A percentile compares a stretch with the other conserved stretches of the same genome.
Conservation (phyloP, 1,140 invertebrate species). For the Drosophila kepulauana region DNA sequence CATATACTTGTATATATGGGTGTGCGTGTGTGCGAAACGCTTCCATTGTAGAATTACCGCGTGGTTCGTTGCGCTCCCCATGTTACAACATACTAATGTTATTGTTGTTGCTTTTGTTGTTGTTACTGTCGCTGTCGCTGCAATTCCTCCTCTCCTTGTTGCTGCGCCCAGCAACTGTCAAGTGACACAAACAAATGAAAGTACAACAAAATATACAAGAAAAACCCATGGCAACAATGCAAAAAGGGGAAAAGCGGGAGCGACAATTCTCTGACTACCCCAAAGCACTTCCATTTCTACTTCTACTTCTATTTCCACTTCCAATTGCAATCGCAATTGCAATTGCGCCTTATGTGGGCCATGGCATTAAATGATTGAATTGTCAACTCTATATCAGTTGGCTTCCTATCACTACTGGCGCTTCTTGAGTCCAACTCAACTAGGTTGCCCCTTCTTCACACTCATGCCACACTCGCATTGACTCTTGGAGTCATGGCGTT, state of each 20-base stretch:
- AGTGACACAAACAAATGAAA: slow-evolving; percentile 73
- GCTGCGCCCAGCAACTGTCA: slow-evolving; percentile 52
- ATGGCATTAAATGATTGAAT: slow-evolving; percentile 65
- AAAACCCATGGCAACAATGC: slow-evolving; percentile 31
- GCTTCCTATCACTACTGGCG: slow-evolving; percentile 22
- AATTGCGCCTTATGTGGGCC: slow-evolving; percentile 38
- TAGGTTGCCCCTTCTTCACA: neutral
- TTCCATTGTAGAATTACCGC: slow-evolving; percentile 71
- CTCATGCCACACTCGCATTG: neutral
- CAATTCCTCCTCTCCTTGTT: slow-evolving; percentile 42
- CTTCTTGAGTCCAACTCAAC: slow-evolving; percentile 2
- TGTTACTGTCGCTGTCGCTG: slow-evolving; percentile 41
- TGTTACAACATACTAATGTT: slow-evolving; percentile 46
- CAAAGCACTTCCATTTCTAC: slow-evolving; percentile 8
- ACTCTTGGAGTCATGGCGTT: slow-evolving; percentile 3
- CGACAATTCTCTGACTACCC: neutral
- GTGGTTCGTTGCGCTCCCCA: slow-evolving; percentile 54
- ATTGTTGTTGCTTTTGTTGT: slow-evolving; percentile 44
- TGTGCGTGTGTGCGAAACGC: slow-evolving; percentile 49
- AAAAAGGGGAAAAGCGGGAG: neutral
- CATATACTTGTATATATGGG: neutral
- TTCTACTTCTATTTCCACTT: slow-evolving; percentile 14
- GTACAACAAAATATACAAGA: slow-evolving; percentile 42
- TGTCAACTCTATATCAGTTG: slow-evolving; percentile 59
- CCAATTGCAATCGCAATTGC: slow-evolving; percentile 17